phyloP scores from a whole-genome alignment of 2,113 vertebrate genomes.

The Grallaria varia region DNA sequence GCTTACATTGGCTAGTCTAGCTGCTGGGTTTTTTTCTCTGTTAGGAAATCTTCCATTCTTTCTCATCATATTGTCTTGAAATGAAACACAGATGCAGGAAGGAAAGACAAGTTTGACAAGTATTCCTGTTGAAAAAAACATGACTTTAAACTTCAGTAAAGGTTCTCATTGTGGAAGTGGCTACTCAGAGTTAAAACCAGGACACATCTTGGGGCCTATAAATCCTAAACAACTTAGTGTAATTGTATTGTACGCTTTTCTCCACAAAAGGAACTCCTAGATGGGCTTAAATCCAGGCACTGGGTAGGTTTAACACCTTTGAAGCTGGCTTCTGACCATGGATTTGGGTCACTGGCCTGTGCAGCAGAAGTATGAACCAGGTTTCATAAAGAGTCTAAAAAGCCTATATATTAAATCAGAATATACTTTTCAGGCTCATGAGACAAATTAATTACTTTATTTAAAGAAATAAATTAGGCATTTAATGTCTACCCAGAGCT shows the following conservation, averaged over 20 bases:
- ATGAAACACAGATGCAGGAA: background rate
- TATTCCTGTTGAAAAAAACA: background rate
- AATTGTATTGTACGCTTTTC: background rate
- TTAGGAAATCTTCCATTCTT: background rate
- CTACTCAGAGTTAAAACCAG: background rate
- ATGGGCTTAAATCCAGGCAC: background rate
- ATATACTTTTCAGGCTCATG: accelerated
- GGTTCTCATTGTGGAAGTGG: background rate
- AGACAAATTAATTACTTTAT: background rate
- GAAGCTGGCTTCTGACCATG: background rate
- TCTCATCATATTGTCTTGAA: background rate
- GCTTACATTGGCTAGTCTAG: background rate
- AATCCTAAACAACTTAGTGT: background rate
- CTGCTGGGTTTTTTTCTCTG: background rate
- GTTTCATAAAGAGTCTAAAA: background rate
- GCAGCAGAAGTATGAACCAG: background rate
- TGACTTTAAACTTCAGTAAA: background rate
- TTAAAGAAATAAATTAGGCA: no score
- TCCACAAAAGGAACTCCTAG: background rate
- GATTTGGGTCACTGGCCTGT: background rate
- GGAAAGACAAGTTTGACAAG: background rate
- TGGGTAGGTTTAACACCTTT: background rate
- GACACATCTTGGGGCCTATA: accelerated
- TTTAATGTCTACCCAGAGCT: background rate
- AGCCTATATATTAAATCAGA: background rate